A percentile compares a stretch with the other conserved stretches of the same genome.
Conservation (phyloP, 2,113 vertebrate species). For the Hystrix brachyura region DNA sequence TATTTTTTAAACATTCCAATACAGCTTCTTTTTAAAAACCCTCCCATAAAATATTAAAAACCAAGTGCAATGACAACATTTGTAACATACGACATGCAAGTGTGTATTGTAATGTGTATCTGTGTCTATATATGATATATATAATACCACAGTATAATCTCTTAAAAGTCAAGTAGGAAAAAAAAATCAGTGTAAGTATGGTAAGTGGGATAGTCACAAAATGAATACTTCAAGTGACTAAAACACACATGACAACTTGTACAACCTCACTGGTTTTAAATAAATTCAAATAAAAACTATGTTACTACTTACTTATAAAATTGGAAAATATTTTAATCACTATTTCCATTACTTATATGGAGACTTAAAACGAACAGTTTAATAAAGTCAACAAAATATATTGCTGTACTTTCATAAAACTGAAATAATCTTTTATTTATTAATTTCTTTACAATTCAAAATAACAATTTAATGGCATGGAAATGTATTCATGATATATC, state of each 20-base stretch:
- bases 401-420: not conserved
- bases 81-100: not conserved
- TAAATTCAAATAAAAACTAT: not conserved
- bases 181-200: not conserved
- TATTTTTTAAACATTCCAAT: not conserved
- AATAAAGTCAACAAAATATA: not conserved
- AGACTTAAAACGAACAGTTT: conserved; percentile 5
- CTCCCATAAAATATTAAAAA: conserved; percentile 9
- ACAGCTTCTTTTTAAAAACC: not conserved
- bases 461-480: not conserved
- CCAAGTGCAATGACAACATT: not conserved
- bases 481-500: conserved; percentile 1
- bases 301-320: not conserved
- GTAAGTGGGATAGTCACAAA: not conserved
- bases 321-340: not conserved
- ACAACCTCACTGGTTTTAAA: not conserved
- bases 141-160: not conserved
- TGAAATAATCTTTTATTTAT: not conserved
- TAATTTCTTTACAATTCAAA: not conserved
- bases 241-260: not conserved
- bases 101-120: not conserved
- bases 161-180: not conserved
- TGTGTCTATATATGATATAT: not conserved
- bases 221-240: not conserved
- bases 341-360: not conserved